Conservation (phyloP, 2,888 invertebrate genomes). For the Emmelina monodactyla region DNA sequence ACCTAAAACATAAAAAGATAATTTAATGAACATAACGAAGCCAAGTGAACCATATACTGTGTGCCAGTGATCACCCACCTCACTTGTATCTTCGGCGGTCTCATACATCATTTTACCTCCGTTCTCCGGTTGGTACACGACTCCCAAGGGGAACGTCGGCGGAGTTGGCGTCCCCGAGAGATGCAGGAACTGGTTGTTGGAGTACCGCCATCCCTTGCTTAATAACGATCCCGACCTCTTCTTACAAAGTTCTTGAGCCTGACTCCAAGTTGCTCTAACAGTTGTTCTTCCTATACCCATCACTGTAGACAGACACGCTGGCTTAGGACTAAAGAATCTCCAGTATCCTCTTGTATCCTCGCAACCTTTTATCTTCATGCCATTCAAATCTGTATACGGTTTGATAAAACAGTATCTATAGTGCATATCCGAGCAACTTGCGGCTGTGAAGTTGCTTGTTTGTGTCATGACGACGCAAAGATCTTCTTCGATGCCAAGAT, state of each 20-base stretch:
- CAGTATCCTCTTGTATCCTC: constrained; percentile 22
- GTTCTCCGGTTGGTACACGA: constrained; percentile 27
- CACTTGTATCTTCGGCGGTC: no score
- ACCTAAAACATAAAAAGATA: no score
- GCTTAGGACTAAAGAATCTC: constrained; percentile 37
- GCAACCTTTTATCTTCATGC: constrained; percentile 28
- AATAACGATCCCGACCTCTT: constrained; percentile 33
- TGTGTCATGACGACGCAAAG: constrained; percentile 40
- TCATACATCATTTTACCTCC: no score
- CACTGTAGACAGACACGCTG: constrained; percentile 35
- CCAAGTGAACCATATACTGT: no score
- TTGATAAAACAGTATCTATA: constrained; percentile 47
- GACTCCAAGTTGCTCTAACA: constrained; percentile 46
- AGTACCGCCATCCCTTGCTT: constrained; percentile 47
- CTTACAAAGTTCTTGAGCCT: constrained; percentile 34
- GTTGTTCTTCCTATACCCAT: constrained; percentile 29
- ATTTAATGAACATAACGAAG: no score
- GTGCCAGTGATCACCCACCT: no score
- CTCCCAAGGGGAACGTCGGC: constrained; percentile 34
- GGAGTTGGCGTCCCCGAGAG: constrained; percentile 14
- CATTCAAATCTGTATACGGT: constrained; percentile 27
- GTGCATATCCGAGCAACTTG: constrained; percentile 36
- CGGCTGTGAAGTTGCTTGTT: constrained; percentile 31
- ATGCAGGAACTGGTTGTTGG: constrained; percentile 16
- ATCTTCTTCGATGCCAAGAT: constrained; percentile 27